A percentile compares a stretch with the other conserved stretches of the same genome.
These are phyloP conservation scores for Parasteatoda lunata DNA, from an alignment of 2,888 invertebrate genomes.

Conservation along the genomic window DNA sequence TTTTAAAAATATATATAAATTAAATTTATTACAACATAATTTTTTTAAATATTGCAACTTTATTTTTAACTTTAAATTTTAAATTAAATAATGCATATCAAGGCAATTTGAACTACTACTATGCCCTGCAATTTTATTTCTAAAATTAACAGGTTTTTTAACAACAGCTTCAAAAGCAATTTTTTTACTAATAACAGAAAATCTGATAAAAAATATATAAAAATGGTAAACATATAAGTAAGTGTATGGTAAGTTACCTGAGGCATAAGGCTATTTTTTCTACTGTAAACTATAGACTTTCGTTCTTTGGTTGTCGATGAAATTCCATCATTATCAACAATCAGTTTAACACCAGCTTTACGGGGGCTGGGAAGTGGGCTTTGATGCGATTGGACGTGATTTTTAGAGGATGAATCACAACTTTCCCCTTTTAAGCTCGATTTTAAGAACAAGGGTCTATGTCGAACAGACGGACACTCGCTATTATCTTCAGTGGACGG, in stretches of 20 bases:
- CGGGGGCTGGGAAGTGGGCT: slow-evolving; percentile 54
- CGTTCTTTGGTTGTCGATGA: slow-evolving; percentile 20
- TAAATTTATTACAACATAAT: too few species aligned
- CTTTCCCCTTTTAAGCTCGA: slow-evolving; percentile 59
- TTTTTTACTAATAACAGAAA: too few species aligned
- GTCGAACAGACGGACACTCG: slow-evolving; percentile 33
- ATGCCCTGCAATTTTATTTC: too few species aligned
- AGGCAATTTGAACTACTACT: too few species aligned
- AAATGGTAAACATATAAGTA: too few species aligned
- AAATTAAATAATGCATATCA: too few species aligned
- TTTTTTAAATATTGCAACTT: too few species aligned
- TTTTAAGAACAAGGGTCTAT: slow-evolving; percentile 58
- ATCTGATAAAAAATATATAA: too few species aligned
- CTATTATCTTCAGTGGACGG: slow-evolving; percentile 32
- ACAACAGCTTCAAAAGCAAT: too few species aligned
- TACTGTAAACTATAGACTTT: slow-evolving; percentile 57
- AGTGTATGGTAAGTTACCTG: slow-evolving; percentile 41
- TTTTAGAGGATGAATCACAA: slow-evolving; percentile 28
- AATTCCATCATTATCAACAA: slow-evolving; percentile 43
- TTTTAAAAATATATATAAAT: too few species aligned
- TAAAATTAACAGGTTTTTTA: too few species aligned
- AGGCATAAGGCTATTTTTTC: slow-evolving; percentile 65
- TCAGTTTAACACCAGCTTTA: slow-evolving; percentile 54
- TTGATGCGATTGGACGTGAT: slow-evolving; percentile 33
- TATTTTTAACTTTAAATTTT: too few species aligned